Base-by-base conservation (phyloP, 1,140 invertebrate species). In the Drosophila suzukii region DNA sequence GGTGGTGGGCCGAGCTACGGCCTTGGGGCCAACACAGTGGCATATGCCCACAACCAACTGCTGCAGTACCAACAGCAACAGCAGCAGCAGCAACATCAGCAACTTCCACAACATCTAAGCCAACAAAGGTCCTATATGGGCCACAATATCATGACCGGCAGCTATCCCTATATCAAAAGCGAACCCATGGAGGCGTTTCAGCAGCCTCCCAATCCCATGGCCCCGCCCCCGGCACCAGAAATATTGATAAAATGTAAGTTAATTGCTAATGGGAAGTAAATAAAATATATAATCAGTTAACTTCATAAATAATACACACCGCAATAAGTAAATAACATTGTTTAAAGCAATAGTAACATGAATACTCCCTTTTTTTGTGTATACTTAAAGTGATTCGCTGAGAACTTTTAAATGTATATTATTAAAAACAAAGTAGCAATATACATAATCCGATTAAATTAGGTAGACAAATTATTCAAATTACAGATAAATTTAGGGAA, bases 31-130 rank as follows among this genome's bases (percentile, higher is more conserved):
- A 89, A 89, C 51, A 81, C 77, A 15, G 84, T 89, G 57, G 84
- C 84, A 61, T 89, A 89, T 84, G 84, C 84, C 43, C 84, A 88
- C 73, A 88, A 88, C 68, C 84, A 89, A 58, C 84, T 88, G 80
- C 84, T 88, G 54, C 84, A 89, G 47, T 88, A 88, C 62, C 84
- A 88, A 70, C 83, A 86, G 50, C 70, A 85, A n/a, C 79, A 78
- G 6, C 67, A 78, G 0, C 63, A 71, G 6, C 70, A 65, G 11
- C 74, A 80, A 12, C 76, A 71, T 3, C 72, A 68, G 10, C 77
- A 72, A 11, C 49, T 51, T 34, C 49, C 27, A 4, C 62, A 77
- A 10, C 75, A 81, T 3, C 70, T 78, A 15, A 63, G 71, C 55
- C 62, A 77, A 15, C 71, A 82, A 38, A 67, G 84, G 17, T 75